These are phyloP conservation scores for Astropecten irregularis DNA, from an alignment of 53 echinoderm and acorn worm species.

Conservation along the genomic window DNA sequence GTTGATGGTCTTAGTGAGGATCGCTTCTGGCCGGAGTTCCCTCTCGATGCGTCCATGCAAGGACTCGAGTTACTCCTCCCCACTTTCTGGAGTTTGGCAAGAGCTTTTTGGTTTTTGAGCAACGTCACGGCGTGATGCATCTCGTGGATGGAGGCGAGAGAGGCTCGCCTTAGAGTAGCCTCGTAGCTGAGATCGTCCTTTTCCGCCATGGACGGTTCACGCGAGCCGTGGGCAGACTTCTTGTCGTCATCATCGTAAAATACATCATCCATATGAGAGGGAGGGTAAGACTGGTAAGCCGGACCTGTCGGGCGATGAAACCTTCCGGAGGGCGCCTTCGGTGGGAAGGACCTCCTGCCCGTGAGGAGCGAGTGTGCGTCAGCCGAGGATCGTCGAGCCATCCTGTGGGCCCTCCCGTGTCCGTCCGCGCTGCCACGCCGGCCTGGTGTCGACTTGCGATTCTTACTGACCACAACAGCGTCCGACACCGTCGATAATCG, in stretches of 20 bases:
- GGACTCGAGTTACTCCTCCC: not conserved
- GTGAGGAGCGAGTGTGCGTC: not conserved
- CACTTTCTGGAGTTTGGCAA: slow-evolving; percentile 2
- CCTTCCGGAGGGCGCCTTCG: not conserved
- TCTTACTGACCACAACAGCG: slow-evolving; percentile 4
- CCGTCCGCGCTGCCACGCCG: not conserved
- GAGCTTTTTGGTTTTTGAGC: slow-evolving; percentile 15
- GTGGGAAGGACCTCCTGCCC: slow-evolving; percentile 18
- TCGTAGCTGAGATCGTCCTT: slow-evolving; percentile 18
- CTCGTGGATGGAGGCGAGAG: slow-evolving; percentile 42
- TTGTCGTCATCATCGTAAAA: not conserved
- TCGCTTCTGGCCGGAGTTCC: not conserved
- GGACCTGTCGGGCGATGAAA: not conserved
- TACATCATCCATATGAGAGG: not conserved
- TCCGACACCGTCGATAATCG: slow-evolving; percentile 25
- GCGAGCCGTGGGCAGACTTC: too few relatives aligned
- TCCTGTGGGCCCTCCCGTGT: not conserved
- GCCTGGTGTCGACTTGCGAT: not conserved
- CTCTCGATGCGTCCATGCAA: not conserved
- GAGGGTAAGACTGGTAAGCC: slow-evolving; percentile 17
- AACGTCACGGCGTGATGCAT: slow-evolving; percentile 24
- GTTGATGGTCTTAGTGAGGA: not conserved
- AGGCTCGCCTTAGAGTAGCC: slow-evolving; percentile 1
- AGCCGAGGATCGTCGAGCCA: not conserved
- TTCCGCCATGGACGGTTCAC: slow-evolving; percentile 3